Evolutionary conservation across 2,888 invertebrate genomes (phyloP).

Genomic region (Ichneumon xanthorius): DNA sequence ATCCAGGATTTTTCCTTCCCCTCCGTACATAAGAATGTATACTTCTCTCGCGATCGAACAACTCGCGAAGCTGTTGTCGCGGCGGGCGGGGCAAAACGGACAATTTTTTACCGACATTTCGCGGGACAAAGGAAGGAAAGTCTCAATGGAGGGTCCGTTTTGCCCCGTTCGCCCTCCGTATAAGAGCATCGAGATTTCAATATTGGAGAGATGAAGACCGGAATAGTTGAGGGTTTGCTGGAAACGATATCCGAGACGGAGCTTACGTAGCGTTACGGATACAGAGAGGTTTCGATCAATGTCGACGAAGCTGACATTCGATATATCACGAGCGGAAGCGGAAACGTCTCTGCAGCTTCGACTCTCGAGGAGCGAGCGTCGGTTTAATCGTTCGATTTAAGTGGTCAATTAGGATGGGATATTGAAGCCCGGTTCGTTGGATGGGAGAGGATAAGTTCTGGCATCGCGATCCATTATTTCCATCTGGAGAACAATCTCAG

Average conservation of each 20-base stretch:
- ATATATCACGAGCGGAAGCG: background rate
- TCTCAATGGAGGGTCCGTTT: background rate
- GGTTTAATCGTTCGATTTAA: constrained; percentile 72
- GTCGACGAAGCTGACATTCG: background rate
- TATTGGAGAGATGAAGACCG: background rate
- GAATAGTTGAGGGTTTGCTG: background rate
- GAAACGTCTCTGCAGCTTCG: background rate
- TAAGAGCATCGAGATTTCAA: background rate
- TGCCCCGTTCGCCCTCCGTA: background rate
- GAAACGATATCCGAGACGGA: background rate
- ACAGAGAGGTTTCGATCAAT: background rate
- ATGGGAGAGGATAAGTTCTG: constrained; percentile 7
- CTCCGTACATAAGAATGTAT: background rate
- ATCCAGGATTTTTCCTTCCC: background rate
- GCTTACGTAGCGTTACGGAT: background rate
- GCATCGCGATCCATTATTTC: constrained; percentile 10
- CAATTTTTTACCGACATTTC: background rate
- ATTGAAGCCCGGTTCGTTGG: background rate
- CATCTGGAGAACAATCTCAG: constrained; percentile 8
- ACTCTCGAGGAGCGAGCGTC: constrained; percentile 6
- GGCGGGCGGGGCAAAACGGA: background rate
- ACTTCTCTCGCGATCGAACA: background rate
- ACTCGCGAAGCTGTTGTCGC: background rate
- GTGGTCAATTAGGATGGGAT: constrained; percentile 69
- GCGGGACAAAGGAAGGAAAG: background rate